These are phyloP conservation scores for Aricia agestis DNA, from an alignment of 1,140 invertebrate genomes.

Conservation along the genomic window DNA sequence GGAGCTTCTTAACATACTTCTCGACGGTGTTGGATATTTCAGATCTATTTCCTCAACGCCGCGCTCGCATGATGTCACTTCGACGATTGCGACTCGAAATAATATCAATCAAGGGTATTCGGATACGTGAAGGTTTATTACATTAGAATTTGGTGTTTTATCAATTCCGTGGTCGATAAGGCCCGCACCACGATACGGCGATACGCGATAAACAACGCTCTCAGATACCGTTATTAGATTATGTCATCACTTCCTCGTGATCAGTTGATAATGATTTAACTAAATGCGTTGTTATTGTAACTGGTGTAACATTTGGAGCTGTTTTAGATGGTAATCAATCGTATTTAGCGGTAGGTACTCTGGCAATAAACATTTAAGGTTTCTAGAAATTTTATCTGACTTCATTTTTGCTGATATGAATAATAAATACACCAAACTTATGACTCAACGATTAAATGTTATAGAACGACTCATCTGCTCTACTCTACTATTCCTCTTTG, in stretches of 20 bases:
- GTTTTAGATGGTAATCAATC: neutral
- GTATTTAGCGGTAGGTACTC: neutral
- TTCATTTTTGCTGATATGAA: neutral
- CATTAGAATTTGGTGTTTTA: slow-evolving; percentile 9
- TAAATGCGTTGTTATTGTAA: neutral
- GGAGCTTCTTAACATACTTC: slow-evolving; percentile 38
- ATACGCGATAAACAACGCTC: slow-evolving; percentile 19
- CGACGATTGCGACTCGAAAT: neutral
- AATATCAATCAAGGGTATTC: slow-evolving; percentile 11
- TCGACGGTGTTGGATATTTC: slow-evolving; percentile 7
- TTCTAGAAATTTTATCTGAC: neutral
- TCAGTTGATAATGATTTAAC: slow-evolving; percentile 12
- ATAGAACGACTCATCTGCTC: neutral
- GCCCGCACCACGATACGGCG: neutral
- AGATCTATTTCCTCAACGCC: slow-evolving; percentile 16
- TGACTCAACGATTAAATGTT: neutral
- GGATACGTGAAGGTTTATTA: slow-evolving; percentile 7
- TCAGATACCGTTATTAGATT: slow-evolving; percentile 25
- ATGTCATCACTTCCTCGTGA: slow-evolving; percentile 30
- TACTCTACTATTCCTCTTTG: neutral
- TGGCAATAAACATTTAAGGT: neutral
- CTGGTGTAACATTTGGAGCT: neutral
- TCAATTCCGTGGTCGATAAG: slow-evolving; percentile 18
- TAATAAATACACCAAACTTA: neutral
- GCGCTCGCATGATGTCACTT: slow-evolving; percentile 5